Evolutionary conservation across 2,888 invertebrate species (phyloP), one percentile per base, ranked within the genome.

Genomic region (Oligia latruncula): DNA sequence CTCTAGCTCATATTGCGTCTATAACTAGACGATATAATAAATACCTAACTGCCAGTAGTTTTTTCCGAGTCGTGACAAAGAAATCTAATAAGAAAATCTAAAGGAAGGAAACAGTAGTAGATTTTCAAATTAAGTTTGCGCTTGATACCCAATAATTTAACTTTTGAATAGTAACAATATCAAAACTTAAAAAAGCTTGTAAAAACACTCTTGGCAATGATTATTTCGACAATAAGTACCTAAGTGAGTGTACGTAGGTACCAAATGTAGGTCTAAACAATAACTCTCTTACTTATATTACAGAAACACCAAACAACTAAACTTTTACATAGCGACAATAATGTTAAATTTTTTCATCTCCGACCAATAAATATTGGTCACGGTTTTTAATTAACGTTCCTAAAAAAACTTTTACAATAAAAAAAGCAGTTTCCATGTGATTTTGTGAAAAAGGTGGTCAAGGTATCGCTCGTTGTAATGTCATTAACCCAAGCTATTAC

Each of bases 361-460:
- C 23, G 9, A 58, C 23, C 9, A 23, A 58, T 58, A 58, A 9
- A 23, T 58, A 23, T 58, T 58, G 58, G 23, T 58, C 23, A 4
- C 8, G 20, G 23, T n/a, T 58, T 23, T 58, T 40, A 23, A 66
- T 29, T 66, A 15, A 40, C 23, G 40, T 40, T 1, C 40, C 40
- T 6, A 40, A 23, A 40, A 40, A 11, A 11, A 35, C 4, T 4
- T 46, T 72, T 29, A 29, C 29, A 20, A n/a, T 43, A 43, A n/a
- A 29, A n/a, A 77, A 29, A 11, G 0, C 11, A 2, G 11, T 35
- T 55, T 29, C 17, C 6, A 29, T 20, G 43, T 52, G 35, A 75
- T 78, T 67, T 79, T 64, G 49, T 67, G 55, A 68, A 78, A 52
- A 82, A 84, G 58, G 67, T 82, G 84, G 82, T 73, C 80, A 82